These are phyloP conservation scores for Puntigrus tetrazona DNA, from an alignment of 2,113 vertebrate genomes.

Conservation along the genomic window DNA sequence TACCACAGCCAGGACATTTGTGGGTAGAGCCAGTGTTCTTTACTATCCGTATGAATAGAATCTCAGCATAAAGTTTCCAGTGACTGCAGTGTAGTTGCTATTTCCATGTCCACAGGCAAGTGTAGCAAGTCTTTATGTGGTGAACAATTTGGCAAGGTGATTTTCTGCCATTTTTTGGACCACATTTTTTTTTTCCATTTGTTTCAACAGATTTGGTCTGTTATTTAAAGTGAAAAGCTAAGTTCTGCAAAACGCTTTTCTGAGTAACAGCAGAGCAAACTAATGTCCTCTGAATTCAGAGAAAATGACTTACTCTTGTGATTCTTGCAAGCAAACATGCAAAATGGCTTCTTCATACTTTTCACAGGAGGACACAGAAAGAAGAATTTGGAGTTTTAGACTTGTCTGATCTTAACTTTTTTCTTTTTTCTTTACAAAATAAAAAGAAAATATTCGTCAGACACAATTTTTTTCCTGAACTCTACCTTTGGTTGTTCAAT, in stretches of 20 bases:
- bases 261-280: conserved; percentile 19
- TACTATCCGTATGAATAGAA: conserved; percentile 26
- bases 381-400: conserved; percentile 39
- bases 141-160: conserved; percentile 51
- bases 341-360: conserved; percentile 73
- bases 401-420: conserved; percentile 48
- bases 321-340: conserved; percentile 75
- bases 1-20: conserved; percentile 23
- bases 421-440: conserved; percentile 61
- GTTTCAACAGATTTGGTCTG: conserved; percentile 66
- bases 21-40: conserved; percentile 11
- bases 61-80: conserved; percentile 32
- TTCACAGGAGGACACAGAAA: conserved; percentile 67
- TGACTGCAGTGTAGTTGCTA: conserved; percentile 45
- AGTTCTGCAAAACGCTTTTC: conserved; percentile 68
- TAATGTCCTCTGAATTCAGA: conserved; percentile 56
- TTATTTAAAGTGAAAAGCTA: conserved; percentile 66
- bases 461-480: conserved; percentile 66
- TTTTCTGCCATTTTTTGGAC: conserved; percentile 60
- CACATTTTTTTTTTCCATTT: conserved; percentile 49
- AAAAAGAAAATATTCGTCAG: conserved; percentile 67
- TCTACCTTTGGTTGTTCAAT: conserved; percentile 73
- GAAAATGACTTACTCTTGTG: conserved; percentile 47
- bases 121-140: conserved; percentile 27
- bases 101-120: conserved; percentile 51